phyloP scores from a whole-genome alignment of 1,140 invertebrate genomes.

The Nasonia vitripennis region DNA sequence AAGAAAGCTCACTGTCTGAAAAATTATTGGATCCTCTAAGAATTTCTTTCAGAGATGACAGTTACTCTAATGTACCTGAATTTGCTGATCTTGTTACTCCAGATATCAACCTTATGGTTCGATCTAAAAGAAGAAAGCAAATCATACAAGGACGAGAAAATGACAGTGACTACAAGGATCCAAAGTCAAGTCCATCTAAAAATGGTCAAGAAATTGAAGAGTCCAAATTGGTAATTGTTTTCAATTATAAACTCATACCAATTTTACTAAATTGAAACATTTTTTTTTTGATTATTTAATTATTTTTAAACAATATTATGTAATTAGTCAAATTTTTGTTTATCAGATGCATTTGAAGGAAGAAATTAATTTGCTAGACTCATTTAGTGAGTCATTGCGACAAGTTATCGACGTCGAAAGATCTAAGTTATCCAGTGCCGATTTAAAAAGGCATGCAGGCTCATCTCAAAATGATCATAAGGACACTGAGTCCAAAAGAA shows the following conservation, averaged over 20 bases:
- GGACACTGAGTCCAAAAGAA: slow-evolving; percentile 51
- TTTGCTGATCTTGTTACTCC: slow-evolving; percentile 69
- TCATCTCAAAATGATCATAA: slow-evolving; percentile 51
- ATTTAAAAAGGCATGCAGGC: slow-evolving; percentile 55
- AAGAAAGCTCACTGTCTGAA: slow-evolving; percentile 60
- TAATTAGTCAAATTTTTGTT: slow-evolving; percentile 18
- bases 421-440: slow-evolving; percentile 56
- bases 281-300: neutral
- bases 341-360: slow-evolving; percentile 72
- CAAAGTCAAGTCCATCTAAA: slow-evolving; percentile 39
- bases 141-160: slow-evolving; percentile 57
- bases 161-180: slow-evolving; percentile 50
- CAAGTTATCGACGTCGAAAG: slow-evolving; percentile 70
- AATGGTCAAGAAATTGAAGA: slow-evolving; percentile 51
- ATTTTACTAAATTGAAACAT: neutral
- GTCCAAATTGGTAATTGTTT: slow-evolving; percentile 58
- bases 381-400: slow-evolving; percentile 69
- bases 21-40: slow-evolving; percentile 66
- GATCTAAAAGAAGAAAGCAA: slow-evolving; percentile 65
- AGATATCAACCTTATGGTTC: slow-evolving; percentile 67
- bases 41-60: slow-evolving; percentile 69
- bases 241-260: slow-evolving; percentile 12
- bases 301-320: neutral
- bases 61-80: slow-evolving; percentile 65
- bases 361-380: slow-evolving; percentile 71